Percentiles rank a stretch among this genome's conserved stretches.
Evolutionary conservation across 2,113 vertebrate species (phyloP).

Genomic region (Chaenogobius annularis): DNA sequence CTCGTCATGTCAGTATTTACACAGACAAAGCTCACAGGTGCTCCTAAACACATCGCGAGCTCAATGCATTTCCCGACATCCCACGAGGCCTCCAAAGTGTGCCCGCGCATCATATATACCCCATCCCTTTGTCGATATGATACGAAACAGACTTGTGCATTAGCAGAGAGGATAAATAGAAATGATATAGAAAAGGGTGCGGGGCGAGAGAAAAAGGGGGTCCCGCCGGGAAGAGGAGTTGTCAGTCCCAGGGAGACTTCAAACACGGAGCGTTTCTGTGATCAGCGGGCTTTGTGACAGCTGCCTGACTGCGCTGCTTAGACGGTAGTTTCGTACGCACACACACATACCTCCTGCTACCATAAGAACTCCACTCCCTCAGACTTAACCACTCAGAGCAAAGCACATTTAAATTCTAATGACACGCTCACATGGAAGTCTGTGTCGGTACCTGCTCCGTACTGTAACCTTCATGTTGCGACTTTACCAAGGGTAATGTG

Average conservation of each 20-base stretch:
- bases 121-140: conserved; percentile 29
- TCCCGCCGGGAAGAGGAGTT: conserved; percentile 68
- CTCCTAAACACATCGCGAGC: conserved; percentile 40
- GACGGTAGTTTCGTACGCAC: conserved; percentile 49
- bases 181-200: conserved; percentile 48
- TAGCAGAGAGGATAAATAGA: conserved; percentile 52
- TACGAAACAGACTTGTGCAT: conserved; percentile 25
- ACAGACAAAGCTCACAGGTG: conserved; percentile 46
- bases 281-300: conserved; percentile 75
- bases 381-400: conserved; percentile 51
- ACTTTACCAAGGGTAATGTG: conserved; percentile 39
- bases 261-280: conserved; percentile 70
- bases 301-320: conserved; percentile 72
- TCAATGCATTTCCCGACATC: conserved; percentile 42
- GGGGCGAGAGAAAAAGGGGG: conserved; percentile 49
- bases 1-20: conserved; percentile 69
- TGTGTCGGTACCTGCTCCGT: conserved; percentile 35
- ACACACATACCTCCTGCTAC: conserved; percentile 33
- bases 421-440: conserved; percentile 43
- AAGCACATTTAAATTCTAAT: conserved; percentile 65
- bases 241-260: conserved; percentile 79
- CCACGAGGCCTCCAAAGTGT: conserved; percentile 45
- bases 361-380: conserved; percentile 36
- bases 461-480: conserved; percentile 37
- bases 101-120: conserved; percentile 20